These are phyloP conservation scores for Orussus abietinus DNA, from an alignment of 1,140 invertebrate genomes.

Conservation along the genomic window DNA sequence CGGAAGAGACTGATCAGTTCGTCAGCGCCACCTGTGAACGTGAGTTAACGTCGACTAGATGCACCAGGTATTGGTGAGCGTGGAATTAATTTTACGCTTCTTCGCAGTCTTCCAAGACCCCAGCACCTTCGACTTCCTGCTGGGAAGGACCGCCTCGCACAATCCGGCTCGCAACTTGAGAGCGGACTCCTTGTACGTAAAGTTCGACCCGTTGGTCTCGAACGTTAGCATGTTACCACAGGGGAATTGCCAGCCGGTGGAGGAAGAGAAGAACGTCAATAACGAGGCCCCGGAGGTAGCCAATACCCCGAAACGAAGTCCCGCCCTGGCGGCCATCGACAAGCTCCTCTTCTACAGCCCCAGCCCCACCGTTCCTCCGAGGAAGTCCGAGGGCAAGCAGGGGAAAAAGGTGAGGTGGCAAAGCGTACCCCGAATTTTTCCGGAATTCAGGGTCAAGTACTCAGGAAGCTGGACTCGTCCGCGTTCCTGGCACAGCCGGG, in stretches of 20 bases:
- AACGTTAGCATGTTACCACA: conserved; percentile 48
- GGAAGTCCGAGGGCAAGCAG: conserved; percentile 27
- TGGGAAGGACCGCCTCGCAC: conserved; percentile 25
- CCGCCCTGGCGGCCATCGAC: conserved; percentile 49
- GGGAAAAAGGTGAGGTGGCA: conserved; percentile 34
- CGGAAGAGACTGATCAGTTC: conserved; percentile 30
- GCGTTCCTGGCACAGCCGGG: no score
- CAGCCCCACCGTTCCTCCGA: conserved; percentile 20
- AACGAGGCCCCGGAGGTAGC: conserved; percentile 24
- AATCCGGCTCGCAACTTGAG: conserved; percentile 42
- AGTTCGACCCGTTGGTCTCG: conserved; percentile 59
- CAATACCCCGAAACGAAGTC: conserved; percentile 36
- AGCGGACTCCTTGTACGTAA: conserved; percentile 58
- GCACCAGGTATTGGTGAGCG: not conserved
- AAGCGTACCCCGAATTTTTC: conserved; percentile 6
- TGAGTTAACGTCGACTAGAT: conserved; percentile 21
- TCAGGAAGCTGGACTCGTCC: no score
- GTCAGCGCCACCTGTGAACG: conserved; percentile 31
- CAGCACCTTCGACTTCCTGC: conserved; percentile 41
- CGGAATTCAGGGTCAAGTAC: no score
- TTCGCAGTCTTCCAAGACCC: conserved; percentile 47
- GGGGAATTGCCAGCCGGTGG: conserved; percentile 26
- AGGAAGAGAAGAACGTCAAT: conserved; percentile 36
- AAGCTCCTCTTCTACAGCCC: conserved; percentile 47
- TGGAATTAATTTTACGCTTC: not conserved